Conservation (phyloP, 2,113 vertebrate genomes). For the Ptilorrhoa leucosticta region DNA sequence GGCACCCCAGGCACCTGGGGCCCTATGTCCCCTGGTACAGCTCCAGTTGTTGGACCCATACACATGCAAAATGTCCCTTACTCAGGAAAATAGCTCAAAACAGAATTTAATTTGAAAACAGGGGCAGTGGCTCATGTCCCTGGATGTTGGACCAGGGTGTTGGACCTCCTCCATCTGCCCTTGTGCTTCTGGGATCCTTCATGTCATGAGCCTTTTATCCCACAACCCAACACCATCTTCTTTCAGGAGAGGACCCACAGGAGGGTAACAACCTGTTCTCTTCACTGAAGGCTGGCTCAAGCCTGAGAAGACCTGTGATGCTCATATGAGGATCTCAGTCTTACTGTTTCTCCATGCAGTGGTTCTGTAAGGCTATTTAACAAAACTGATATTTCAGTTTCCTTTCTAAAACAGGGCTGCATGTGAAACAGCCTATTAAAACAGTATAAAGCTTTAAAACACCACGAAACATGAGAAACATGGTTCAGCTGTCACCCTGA, state of each 20-base stretch:
- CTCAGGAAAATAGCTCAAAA: not conserved
- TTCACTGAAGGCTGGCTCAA: not conserved
- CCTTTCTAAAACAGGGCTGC: not conserved
- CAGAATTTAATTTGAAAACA: not conserved
- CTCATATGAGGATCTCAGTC: not conserved
- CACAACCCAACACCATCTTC: not conserved
- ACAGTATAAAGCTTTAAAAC: not conserved
- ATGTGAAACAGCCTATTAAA: not conserved
- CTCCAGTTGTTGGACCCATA: not conserved
- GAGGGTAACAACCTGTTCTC: not conserved
- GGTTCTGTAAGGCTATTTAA: not conserved
- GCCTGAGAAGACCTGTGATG: not conserved
- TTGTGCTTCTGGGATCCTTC: not conserved
- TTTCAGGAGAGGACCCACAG: not conserved
- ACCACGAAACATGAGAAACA: not conserved
- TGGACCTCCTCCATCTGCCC: not conserved
- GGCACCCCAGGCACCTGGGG: not conserved
- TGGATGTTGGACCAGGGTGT: not conserved
- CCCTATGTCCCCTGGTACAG: not conserved
- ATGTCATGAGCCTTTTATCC: not conserved
- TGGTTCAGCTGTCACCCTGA: not conserved
- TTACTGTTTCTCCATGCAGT: not conserved
- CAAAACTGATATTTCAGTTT: not conserved
- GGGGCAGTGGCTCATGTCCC: not conserved
- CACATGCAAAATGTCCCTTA: not conserved